Evolutionary conservation across 2,888 invertebrate genomes (phyloP).

Genomic region (Chrysolina haemoptera): DNA sequence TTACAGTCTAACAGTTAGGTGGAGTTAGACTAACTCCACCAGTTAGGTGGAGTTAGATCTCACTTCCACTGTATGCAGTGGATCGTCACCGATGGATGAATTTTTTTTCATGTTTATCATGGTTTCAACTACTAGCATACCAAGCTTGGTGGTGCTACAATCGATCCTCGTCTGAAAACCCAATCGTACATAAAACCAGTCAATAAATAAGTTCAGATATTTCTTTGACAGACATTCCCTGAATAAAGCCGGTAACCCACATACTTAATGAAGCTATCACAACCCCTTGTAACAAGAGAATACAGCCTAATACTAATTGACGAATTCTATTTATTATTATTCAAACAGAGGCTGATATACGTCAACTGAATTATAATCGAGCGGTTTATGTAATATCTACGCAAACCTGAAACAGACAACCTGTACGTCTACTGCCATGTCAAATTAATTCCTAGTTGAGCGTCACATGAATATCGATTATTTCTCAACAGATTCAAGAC

Average conservation of each 20-base stretch:
- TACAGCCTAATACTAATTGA: neutral
- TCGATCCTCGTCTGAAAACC: no score
- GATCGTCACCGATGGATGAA: no score
- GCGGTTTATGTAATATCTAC: constrained; percentile 7
- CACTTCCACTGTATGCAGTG: no score
- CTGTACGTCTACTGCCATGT: constrained; percentile 22
- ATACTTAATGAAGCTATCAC: neutral
- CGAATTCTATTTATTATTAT: neutral
- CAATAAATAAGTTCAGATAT: no score
- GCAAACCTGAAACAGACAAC: constrained; percentile 27
- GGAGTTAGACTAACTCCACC: no score
- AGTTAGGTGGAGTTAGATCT: no score
- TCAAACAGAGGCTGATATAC: neutral
- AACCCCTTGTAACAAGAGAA: neutral
- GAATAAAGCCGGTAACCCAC: neutral
- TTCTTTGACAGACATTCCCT: no score
- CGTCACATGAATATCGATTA: constrained; percentile 24
- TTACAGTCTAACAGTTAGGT: no score
- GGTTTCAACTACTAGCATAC: no score
- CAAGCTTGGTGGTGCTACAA: no score
- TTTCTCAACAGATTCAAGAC: constrained; percentile 26
- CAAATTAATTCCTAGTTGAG: constrained; percentile 15
- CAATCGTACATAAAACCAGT: no score
- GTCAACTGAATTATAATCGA: neutral
- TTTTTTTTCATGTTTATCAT: no score